Evolutionary conservation across 2,888 invertebrate species (phyloP).

Genomic region (Ferrisia virgata): DNA sequence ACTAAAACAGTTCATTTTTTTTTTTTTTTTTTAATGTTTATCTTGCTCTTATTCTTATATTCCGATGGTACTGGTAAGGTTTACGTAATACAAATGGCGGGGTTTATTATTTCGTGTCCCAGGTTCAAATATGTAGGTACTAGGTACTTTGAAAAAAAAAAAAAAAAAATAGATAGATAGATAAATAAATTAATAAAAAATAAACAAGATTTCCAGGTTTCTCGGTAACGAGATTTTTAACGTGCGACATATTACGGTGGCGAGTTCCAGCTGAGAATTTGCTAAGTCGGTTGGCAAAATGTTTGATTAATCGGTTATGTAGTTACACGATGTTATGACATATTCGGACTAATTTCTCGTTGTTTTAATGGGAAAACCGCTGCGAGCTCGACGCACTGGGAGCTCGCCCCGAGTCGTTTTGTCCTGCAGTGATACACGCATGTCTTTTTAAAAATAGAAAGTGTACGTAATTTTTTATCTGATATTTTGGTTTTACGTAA

Average conservation of each 20-base stretch:
- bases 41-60: neutral
- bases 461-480: neutral
- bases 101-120: neutral
- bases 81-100: slow-evolving; percentile 2
- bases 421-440: neutral
- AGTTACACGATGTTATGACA: neutral
- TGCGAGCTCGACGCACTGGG: neutral
- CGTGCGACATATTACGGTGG: slow-evolving; percentile 1
- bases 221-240: neutral
- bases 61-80: neutral
- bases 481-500: neutral
- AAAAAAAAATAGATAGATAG: too few relatives aligned
- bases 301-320: slow-evolving; percentile 19
- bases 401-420: neutral
- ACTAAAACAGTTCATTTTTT: slow-evolving; percentile 3
- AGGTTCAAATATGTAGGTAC: too few relatives aligned
- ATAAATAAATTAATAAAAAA: too few relatives aligned
- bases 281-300: slow-evolving; percentile 12
- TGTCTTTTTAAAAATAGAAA: neutral
- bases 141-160: neutral
- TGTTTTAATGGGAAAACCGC: neutral
- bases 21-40: neutral
- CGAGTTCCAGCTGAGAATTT: slow-evolving; percentile 18
- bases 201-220: neutral
- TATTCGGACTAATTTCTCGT: neutral